Evolutionary conservation across 1,140 invertebrate species (phyloP), one percentile per base, ranked within the genome.

Genomic region (Macrobrachium rosenbergii): DNA sequence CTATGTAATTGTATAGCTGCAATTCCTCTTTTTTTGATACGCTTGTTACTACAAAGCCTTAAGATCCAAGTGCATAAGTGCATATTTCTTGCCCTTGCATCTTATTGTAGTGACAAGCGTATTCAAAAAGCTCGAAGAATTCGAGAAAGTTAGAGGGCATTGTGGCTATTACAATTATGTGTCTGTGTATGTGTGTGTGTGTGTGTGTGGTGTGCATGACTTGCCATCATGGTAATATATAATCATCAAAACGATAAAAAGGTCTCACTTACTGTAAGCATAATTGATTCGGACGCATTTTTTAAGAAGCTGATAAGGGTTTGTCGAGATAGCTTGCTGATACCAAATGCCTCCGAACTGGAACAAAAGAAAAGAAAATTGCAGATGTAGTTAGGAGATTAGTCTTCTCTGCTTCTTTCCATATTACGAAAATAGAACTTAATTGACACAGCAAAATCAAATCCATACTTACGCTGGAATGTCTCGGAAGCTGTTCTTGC

Each of bases 301-400:
- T 7, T 67, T 64, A n/a, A 82, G 59, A 17, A 72, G 64, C 7
- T 82, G 37, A 45, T 82, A 82, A 10, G 80, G 67, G 10, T 82
- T 82, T 6, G 23, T 69, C 37, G 80, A 69, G 43, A 67, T 58
- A 11, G 63, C 64, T 19, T 63, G 52, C 43, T 52, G 8, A 37
- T 82, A 72, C 80, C 80, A 82, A 0, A 67, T n/a, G 17, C 80
- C 80, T 52, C 58, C 80, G 52, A 43, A 82, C 80, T 82, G 80
- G 6, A 82, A 72, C 21, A 14, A 79, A 60, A 52, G 58, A 10
- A 60, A 59, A 52, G 0, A 10, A 79, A 60, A 59, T 79, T 58
- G 7, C 17, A 58, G 16, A n/a, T 79, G 43, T 16, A 2, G 0
- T 12, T n/a, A 64, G 14, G 16, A 63, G 21, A 62, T 2, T 37